Evolutionary conservation across 2,113 vertebrate species (phyloP).

Genomic region (Trachemys scripta): DNA sequence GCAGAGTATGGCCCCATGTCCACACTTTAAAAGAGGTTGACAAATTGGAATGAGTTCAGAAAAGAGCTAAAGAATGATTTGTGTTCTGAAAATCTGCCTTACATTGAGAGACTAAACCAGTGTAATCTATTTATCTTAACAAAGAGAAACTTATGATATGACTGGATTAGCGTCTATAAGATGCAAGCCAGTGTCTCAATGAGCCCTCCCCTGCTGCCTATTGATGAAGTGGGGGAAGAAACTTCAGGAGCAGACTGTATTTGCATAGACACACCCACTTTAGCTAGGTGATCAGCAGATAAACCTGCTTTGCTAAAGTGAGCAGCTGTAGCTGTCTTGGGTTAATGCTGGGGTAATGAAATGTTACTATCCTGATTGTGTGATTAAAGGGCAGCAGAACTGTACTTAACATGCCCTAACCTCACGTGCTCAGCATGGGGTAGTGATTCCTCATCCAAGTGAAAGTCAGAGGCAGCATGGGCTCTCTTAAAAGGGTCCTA

Average conservation of each 20-base stretch:
- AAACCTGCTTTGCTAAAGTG: background rate
- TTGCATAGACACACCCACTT: background rate
- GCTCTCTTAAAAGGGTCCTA: background rate
- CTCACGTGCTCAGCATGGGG: background rate
- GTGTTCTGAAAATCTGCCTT: background rate
- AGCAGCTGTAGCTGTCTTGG: background rate
- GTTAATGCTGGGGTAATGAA: background rate
- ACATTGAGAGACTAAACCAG: constrained; percentile 2
- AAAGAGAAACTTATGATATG: constrained; percentile 5
- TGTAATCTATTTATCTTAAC: background rate
- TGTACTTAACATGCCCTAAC: background rate
- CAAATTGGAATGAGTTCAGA: background rate
- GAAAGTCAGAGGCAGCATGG: background rate
- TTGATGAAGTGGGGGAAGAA: background rate
- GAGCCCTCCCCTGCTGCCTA: background rate
- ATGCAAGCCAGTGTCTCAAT: background rate
- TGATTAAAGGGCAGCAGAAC: background rate
- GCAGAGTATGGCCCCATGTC: background rate
- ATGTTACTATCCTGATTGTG: background rate
- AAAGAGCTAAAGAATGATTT: background rate
- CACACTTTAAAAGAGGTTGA: background rate
- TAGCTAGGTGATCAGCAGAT: background rate
- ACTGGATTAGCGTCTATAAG: background rate
- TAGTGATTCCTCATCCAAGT: background rate
- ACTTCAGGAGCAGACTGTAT: background rate